Percentiles rank a stretch among this genome's conserved stretches.
Evolutionary conservation across 2,797 vertebrate species (phyloP).

Genomic region (Lagorchestes hirsutus): DNA sequence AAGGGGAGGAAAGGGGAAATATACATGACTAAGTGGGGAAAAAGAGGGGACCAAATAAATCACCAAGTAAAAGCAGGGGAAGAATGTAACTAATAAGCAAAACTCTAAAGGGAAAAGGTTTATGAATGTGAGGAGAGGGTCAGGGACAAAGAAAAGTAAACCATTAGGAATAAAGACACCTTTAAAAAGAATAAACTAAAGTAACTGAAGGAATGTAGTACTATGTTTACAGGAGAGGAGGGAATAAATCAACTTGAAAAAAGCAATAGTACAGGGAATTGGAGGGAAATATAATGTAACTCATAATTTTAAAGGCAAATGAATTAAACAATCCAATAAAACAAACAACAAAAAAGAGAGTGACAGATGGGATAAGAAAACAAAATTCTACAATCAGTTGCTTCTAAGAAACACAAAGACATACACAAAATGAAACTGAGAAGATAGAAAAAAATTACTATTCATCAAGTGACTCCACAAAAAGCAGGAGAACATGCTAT

Average conservation of each 20-base stretch:
- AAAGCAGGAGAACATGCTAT: neutral
- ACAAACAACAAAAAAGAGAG: too few species aligned
- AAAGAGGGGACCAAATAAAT: neutral
- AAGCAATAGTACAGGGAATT: neutral
- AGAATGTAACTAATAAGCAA: neutral
- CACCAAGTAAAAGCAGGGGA: too few species aligned
- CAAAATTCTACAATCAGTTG: neutral
- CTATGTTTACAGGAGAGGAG: neutral
- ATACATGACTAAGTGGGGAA: neutral
- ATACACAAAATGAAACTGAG: neutral
- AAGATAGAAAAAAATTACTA: neutral
- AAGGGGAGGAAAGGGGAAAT: neutral
- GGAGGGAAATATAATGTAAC: neutral
- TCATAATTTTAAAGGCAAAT: neutral
- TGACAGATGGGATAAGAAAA: too few species aligned
- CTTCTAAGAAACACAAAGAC: neutral
- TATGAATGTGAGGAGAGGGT: neutral
- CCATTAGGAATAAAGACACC: neutral
- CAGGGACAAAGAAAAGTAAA: neutral
- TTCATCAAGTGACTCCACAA: neutral
- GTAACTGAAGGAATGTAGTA: neutral
- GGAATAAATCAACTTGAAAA: neutral
- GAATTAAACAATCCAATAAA: neutral
- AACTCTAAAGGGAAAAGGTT: neutral
- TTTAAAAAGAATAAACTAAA: neutral